A percentile compares a stretch with the other conserved stretches of the same genome.
phyloP scores from a whole-genome alignment of 2,113 vertebrate genomes.

The Mus spicilegus region DNA sequence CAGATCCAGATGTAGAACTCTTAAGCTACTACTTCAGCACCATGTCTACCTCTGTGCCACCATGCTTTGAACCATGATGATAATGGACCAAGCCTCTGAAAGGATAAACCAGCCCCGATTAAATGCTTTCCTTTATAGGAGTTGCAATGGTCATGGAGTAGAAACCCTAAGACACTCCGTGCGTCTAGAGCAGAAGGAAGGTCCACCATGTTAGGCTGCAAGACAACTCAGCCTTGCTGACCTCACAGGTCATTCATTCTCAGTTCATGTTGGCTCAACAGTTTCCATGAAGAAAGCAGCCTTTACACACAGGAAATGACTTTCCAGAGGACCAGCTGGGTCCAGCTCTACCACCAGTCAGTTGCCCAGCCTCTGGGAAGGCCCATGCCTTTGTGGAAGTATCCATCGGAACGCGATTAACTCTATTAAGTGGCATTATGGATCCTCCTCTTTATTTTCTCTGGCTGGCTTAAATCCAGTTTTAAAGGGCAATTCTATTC shows the following conservation, averaged over 20 bases:
- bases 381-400: too few species aligned
- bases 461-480: neutral
- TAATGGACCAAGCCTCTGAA: neutral
- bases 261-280: neutral
- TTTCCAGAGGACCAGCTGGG: neutral
- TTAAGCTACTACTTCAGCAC: neutral
- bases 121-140: neutral
- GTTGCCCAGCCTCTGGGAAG: accelerated
- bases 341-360: neutral
- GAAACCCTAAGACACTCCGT: neutral
- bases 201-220: neutral
- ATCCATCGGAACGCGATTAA: too few species aligned
- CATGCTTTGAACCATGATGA: neutral
- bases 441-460: neutral
- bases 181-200: neutral
- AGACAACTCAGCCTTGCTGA: neutral
- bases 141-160: neutral
- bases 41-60: neutral
- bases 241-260: neutral
- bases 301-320: neutral
- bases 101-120: neutral
- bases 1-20: neutral
- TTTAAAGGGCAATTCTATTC: slow-evolving; percentile 28
- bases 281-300: neutral
- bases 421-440: too few species aligned